These are phyloP conservation scores for Buteo buteo DNA, from an alignment of 2,113 vertebrate species.

Conservation along the genomic window DNA sequence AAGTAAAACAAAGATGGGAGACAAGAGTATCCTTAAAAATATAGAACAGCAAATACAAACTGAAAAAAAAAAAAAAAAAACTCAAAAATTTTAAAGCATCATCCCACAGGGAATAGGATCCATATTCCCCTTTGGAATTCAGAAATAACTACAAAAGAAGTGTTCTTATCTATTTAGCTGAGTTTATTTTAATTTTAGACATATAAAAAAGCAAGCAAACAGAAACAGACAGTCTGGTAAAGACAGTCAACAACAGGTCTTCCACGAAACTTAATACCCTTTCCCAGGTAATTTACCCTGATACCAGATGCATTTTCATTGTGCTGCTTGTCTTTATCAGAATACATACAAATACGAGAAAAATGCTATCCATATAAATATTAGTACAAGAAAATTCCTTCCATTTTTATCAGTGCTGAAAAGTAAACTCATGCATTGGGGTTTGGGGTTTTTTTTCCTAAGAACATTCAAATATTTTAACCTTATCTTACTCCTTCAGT, in stretches of 20 bases:
- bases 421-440: background rate
- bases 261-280: background rate
- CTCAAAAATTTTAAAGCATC: background rate
- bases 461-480: background rate
- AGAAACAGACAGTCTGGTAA: background rate
- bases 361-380: background rate
- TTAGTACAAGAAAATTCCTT: background rate
- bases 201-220: background rate
- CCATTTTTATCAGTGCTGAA: background rate
- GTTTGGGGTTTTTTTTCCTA: rapidly evolving
- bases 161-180: background rate
- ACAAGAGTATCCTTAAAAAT: background rate
- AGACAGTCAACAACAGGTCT: background rate
- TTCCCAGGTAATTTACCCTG: background rate
- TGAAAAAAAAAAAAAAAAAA: background rate
- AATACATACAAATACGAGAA: background rate
- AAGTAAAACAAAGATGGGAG: background rate
- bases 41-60: background rate
- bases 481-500: background rate
- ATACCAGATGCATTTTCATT: background rate
- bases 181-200: background rate
- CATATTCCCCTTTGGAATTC: background rate
- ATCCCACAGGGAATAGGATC: rapidly evolving
- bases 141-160: background rate
- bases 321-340: background rate